phyloP scores from a whole-genome alignment of 2,113 vertebrate species.

The Chaetodon auriga region DNA sequence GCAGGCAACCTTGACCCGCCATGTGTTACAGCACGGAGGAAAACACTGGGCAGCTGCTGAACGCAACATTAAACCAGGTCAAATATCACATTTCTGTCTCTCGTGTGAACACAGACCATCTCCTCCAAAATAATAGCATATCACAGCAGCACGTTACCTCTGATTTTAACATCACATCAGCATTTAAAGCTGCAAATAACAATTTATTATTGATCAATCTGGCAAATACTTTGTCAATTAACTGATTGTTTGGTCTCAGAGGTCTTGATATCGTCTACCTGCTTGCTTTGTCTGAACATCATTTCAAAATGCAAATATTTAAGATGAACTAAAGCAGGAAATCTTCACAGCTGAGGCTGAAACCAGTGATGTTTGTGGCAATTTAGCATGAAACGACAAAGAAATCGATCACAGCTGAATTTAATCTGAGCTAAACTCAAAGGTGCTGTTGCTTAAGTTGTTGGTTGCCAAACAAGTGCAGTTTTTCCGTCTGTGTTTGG shows the following conservation, averaged over 20 bases:
- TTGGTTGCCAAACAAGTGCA: neutral
- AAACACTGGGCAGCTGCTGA: slow-evolving; percentile 42
- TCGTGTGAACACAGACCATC: neutral
- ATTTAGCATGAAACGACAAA: too few species aligned
- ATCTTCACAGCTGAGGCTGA: too few species aligned
- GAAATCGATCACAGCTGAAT: too few species aligned
- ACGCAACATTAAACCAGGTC: slow-evolving; percentile 34
- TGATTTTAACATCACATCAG: neutral
- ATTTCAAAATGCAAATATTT: too few species aligned
- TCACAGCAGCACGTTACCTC: neutral
- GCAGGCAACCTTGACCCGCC: slow-evolving; percentile 28
- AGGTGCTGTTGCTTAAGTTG: neutral
- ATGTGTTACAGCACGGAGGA: slow-evolving; percentile 31
- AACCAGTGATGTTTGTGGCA: neutral
- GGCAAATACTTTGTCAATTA: too few species aligned
- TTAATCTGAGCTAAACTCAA: neutral
- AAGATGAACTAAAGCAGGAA: too few species aligned
- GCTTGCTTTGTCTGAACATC: too few species aligned
- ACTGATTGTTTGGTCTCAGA: too few species aligned
- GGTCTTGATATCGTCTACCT: too few species aligned
- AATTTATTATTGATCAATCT: too few species aligned
- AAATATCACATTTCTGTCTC: slow-evolving; percentile 8
- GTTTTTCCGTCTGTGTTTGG: neutral
- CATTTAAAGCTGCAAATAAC: too few species aligned
- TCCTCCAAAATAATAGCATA: neutral